Evolutionary conservation across 2,888 invertebrate genomes (phyloP).

Genomic region (Agrotis exclamationis): DNA sequence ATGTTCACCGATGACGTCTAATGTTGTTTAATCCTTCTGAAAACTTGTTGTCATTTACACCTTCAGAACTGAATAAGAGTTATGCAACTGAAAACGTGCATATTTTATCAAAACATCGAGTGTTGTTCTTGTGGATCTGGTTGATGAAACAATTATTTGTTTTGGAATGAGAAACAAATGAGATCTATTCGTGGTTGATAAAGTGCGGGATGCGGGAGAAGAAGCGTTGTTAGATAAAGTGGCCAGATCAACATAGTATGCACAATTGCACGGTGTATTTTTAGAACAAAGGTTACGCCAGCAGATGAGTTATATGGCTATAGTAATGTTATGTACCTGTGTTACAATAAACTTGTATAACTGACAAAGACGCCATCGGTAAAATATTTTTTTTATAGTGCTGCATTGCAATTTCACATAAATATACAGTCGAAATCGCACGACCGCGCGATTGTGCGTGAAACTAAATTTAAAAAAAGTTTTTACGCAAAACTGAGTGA

Average conservation of each 20-base stretch:
- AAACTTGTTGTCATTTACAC: not conserved
- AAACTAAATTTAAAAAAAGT: no score
- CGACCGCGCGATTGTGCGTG: no score
- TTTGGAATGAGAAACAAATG: slow-evolving; percentile 20
- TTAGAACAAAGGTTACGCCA: slow-evolving; percentile 39
- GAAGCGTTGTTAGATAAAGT: slow-evolving; percentile 20
- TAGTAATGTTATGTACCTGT: not conserved
- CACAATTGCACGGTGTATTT: slow-evolving; percentile 22
- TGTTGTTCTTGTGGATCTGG: not conserved
- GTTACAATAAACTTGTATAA: not conserved
- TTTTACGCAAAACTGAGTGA: no score
- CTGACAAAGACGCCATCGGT: no score
- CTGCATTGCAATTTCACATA: no score
- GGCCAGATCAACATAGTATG: slow-evolving; percentile 15
- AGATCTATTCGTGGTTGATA: slow-evolving; percentile 23
- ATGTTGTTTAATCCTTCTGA: not conserved
- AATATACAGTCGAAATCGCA: no score
- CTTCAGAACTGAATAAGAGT: not conserved
- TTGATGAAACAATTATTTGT: slow-evolving; percentile 6
- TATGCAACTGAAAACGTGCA: not conserved
- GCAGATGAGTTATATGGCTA: slow-evolving; percentile 2
- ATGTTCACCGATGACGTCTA: no score
- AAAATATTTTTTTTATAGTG: no score
- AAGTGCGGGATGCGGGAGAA: slow-evolving; percentile 41
- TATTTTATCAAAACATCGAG: not conserved